Evolutionary conservation across 2,888 invertebrate genomes (phyloP), one percentile per base, ranked within the genome.

Genomic region (Laothoe populi): DNA sequence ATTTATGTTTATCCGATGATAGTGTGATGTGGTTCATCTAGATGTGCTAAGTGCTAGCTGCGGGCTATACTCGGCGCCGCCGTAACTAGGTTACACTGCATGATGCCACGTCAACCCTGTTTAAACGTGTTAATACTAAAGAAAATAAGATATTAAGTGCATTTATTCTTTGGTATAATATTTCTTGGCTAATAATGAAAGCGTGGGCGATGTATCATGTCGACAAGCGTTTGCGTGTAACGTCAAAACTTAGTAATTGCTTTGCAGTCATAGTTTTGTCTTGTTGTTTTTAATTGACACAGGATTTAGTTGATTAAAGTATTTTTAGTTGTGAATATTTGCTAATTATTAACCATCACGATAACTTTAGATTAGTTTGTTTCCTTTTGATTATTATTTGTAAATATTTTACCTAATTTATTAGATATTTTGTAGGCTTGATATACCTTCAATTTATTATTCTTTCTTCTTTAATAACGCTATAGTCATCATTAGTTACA

Each of bases 71-170:
- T 11, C 13, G 31, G 26, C 49, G 49, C 31, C 31, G 7, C n/a
- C 16, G 16, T 49, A 26, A 49, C 31, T 49, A 49, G 49, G 8
- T 49, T 49, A 16, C 8, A 49, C 16, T 8, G 49, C 16, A 31
- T 49, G 16, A 16, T 10, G n/a, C 49, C 13, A 13, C 8, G 26
- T 49, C 49, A 49, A 49, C 16, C 49, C 16, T 16, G 49, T 49
- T 31, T 49, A 8, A 31, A 5, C 49, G 26, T 49, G 49, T n/a
- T 16, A 26, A 26, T 49, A 49, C 49, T 8, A 10, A 49, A 49
- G 49, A 49, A 49, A 16, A 31, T 48, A 48, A n/a, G 24, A 26
- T n/a, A 7, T 49, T 49, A 49, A 16, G 31, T 49, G 31, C 31
- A 31, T 49, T 49, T 31, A 3, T 49, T 49, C 26, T 49, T 26